phyloP scores from a whole-genome alignment of 2,113 vertebrate species.

The Heteronetta atricapilla region DNA sequence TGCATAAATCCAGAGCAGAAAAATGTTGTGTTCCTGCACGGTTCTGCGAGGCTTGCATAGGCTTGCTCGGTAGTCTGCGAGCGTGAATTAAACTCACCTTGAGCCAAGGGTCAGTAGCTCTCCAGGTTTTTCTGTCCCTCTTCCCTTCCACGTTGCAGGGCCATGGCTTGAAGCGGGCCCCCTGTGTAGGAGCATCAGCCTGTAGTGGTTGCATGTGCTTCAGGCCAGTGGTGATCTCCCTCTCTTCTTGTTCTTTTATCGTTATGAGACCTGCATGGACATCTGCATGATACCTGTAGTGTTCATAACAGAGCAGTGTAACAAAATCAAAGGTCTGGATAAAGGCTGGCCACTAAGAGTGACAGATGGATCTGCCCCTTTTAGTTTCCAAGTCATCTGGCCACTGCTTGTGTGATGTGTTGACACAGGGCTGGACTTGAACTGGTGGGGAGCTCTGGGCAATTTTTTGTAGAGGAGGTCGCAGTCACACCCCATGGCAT shows the following conservation, averaged over 20 bases:
- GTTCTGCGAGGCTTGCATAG: background rate
- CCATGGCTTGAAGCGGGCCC: rapidly evolving
- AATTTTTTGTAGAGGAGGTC: background rate
- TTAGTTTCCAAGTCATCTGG: background rate
- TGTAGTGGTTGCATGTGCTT: background rate
- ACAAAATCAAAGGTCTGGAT: background rate
- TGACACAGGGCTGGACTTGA: background rate
- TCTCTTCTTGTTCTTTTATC: background rate
- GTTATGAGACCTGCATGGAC: background rate
- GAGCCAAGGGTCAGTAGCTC: background rate
- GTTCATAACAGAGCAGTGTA: background rate
- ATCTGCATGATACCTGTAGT: background rate
- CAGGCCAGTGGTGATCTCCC: background rate
- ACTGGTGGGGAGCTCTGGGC: background rate
- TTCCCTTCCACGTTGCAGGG: background rate
- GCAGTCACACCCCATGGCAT: background rate
- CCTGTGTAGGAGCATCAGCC: background rate
- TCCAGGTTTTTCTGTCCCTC: background rate
- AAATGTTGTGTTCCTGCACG: rapidly evolving
- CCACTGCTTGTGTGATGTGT: background rate
- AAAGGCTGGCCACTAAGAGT: background rate
- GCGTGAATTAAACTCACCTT: background rate
- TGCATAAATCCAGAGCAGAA: background rate
- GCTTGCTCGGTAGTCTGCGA: background rate
- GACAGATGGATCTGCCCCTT: background rate